These are phyloP conservation scores for Dasyurus viverrinus DNA, from an alignment of 2,113 vertebrate genomes.

Conservation along the genomic window DNA sequence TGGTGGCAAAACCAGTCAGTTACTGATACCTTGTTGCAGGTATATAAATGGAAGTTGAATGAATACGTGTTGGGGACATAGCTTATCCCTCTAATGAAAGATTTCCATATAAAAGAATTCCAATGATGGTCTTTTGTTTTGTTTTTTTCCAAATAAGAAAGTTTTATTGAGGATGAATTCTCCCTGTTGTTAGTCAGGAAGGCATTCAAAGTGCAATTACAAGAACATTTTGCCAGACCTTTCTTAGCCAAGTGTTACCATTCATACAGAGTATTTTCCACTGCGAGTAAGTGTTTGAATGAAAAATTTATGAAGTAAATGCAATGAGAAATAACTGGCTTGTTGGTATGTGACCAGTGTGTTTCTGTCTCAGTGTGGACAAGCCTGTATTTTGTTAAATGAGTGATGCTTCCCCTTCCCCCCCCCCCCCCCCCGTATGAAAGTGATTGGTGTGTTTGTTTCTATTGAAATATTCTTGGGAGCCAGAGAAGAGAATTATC, in stretches of 20 bases:
- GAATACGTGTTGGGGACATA: neutral
- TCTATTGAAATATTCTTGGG: conserved; percentile 13
- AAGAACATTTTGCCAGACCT: conserved; percentile 16
- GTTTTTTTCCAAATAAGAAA: conserved; percentile 25
- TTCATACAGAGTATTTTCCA: conserved; percentile 49
- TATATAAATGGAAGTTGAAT: conserved; percentile 26
- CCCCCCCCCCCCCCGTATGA: conserved; percentile 15
- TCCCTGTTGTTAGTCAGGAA: conserved; percentile 36
- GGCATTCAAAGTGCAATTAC: neutral
- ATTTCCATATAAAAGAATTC: conserved; percentile 28
- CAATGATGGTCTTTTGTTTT: neutral
- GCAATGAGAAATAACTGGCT: conserved; percentile 38
- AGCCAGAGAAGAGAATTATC: conserved; percentile 38
- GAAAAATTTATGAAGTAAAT: conserved; percentile 32
- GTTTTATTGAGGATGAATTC: conserved; percentile 4
- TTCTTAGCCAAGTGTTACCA: conserved; percentile 18
- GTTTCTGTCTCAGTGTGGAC: neutral
- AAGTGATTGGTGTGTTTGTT: conserved; percentile 14
- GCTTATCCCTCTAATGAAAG: conserved; percentile 16
- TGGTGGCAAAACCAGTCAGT: conserved; percentile 1
- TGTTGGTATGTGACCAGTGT: conserved; percentile 33
- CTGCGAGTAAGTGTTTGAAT: conserved; percentile 23
- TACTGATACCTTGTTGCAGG: conserved; percentile 23
- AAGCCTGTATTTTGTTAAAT: conserved; percentile 50
- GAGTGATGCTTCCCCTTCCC: conserved; percentile 18